Percentiles rank a stretch among this genome's conserved stretches.
Conservation (phyloP, 2,797 vertebrate genomes). For the Coracias cyanogaster region DNA sequence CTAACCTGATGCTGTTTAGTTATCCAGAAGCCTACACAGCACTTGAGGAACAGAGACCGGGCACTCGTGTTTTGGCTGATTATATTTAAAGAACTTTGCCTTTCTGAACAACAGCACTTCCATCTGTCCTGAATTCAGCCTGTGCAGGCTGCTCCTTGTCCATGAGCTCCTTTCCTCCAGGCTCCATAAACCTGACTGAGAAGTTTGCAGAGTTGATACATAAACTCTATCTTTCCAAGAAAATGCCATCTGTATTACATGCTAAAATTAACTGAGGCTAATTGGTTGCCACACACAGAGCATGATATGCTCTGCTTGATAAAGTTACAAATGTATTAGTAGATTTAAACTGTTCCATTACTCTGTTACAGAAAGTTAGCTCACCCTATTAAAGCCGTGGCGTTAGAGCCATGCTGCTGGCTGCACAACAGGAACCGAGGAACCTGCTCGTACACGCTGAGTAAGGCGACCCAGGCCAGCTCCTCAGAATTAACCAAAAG, state of each 20-base stretch:
- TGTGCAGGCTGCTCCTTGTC: background rate
- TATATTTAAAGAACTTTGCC: background rate
- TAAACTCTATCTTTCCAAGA: background rate
- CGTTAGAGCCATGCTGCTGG: background rate
- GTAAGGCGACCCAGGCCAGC: background rate
- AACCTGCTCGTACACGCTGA: background rate
- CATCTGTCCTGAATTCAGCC: background rate
- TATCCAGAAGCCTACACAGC: background rate
- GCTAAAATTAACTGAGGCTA: constrained; percentile 4
- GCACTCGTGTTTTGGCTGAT: background rate
- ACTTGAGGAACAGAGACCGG: background rate
- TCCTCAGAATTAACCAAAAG: background rate
- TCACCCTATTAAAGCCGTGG: background rate
- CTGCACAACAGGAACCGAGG: accelerated
- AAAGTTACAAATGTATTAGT: background rate
- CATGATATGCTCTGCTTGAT: background rate
- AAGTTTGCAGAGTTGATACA: background rate
- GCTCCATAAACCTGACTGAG: background rate
- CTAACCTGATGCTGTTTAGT: background rate
- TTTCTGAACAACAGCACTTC: background rate
- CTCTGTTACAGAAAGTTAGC: background rate
- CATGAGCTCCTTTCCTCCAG: background rate
- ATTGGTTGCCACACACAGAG: background rate
- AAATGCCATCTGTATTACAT: background rate
- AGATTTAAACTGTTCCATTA: background rate